phyloP scores from a whole-genome alignment of 2,888 invertebrate genomes.

The Shargacucullia verbasci region DNA sequence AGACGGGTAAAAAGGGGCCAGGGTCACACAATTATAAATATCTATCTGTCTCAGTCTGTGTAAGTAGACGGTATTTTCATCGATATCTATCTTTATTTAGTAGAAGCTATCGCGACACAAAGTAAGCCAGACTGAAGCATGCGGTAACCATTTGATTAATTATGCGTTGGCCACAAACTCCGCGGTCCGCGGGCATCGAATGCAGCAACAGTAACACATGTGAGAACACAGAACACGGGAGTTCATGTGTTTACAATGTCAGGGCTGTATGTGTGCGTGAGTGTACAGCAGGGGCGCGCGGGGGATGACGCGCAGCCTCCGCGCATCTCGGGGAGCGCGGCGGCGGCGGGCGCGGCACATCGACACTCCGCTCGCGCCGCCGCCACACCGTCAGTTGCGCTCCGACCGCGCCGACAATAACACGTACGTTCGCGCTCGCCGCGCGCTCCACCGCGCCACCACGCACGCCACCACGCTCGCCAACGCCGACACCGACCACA shows the following conservation, averaged over 20 bases:
- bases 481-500: slow-evolving; percentile 44
- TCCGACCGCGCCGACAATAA: slow-evolving; percentile 61
- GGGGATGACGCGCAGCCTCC: slow-evolving; percentile 70
- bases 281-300: slow-evolving; percentile 20
- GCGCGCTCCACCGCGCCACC: slow-evolving; percentile 49
- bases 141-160: no score
- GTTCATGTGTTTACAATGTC: slow-evolving; percentile 13
- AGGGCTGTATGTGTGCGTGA: slow-evolving; percentile 22
- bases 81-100: no score
- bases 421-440: slow-evolving; percentile 51
- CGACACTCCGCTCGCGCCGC: slow-evolving; percentile 43
- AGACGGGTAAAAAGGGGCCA: no score
- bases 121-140: no score
- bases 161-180: no score
- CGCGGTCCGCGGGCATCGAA: not conserved
- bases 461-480: slow-evolving; percentile 42
- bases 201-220: not conserved
- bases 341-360: slow-evolving; percentile 46
- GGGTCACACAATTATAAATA: no score
- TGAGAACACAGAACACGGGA: not conserved
- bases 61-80: no score
- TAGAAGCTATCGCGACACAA: no score
- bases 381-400: slow-evolving; percentile 68
- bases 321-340: slow-evolving; percentile 62
- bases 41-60: no score